These are phyloP conservation scores for Gandaritis pyraliata DNA, from an alignment of 2,888 invertebrate species.

Conservation along the genomic window DNA sequence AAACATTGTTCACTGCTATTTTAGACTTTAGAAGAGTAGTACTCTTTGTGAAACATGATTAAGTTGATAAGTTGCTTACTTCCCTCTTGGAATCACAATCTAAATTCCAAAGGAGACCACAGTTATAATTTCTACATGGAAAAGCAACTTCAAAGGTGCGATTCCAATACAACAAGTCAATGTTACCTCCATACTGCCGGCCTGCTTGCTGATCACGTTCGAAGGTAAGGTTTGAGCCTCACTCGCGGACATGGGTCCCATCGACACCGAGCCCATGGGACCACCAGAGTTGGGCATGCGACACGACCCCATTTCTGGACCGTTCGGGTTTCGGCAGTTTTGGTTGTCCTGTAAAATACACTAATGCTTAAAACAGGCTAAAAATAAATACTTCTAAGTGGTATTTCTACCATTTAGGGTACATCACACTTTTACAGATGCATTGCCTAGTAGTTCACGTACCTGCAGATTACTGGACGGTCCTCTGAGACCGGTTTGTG, in stretches of 20 bases:
- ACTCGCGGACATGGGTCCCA: conserved; percentile 80
- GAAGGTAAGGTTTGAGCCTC: conserved; percentile 90
- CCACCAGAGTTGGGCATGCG: conserved; percentile 74
- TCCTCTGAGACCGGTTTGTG: conserved; percentile 79
- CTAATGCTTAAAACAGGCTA: neutral
- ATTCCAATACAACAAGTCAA: conserved; percentile 34
- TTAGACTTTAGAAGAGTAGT: neutral
- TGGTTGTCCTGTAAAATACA: conserved; percentile 67
- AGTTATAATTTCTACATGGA: conserved; percentile 9
- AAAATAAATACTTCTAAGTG: no score
- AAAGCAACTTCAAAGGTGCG: conserved; percentile 15
- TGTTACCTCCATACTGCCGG: conserved; percentile 90
- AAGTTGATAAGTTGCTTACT: no score
- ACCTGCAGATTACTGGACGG: conserved; percentile 75
- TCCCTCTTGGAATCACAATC: no score
- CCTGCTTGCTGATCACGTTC: conserved; percentile 91
- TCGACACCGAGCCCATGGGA: conserved; percentile 75
- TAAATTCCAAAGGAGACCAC: no score
- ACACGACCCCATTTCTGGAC: conserved; percentile 77
- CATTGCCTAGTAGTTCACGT: conserved; percentile 13
- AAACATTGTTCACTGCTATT: conserved; percentile 24
- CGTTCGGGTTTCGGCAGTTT: conserved; percentile 77
- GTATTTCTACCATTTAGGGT: no score
- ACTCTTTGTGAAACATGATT: neutral
- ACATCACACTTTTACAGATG: no score